A percentile compares a stretch with the other conserved stretches of the same genome.
phyloP scores from a whole-genome alignment of 1,140 invertebrate species.

The Saxidomus purpurata region DNA sequence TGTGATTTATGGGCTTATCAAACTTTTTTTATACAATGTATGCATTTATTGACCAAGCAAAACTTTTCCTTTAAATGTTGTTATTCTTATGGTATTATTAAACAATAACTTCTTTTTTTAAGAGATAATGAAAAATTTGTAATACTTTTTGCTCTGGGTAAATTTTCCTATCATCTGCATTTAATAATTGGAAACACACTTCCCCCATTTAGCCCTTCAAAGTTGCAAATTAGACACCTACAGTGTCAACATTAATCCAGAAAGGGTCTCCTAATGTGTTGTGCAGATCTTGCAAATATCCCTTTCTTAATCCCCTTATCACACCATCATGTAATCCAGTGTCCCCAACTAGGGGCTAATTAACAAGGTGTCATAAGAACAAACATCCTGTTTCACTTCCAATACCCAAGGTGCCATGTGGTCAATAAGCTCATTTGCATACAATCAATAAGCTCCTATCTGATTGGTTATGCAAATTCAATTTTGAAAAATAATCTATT shows the following conservation, averaged over 20 bases:
- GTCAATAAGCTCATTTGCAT: not conserved
- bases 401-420: constrained; percentile 35
- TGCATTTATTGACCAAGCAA: too few species aligned
- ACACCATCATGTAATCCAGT: constrained; percentile 29
- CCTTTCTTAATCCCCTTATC: constrained; percentile 26
- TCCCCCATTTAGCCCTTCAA: not conserved
- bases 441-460: not conserved
- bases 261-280: constrained; percentile 22
- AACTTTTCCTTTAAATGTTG: too few species aligned
- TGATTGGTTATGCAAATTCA: constrained; percentile 19
- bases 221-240: constrained; percentile 29
- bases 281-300: constrained; percentile 8
- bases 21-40: too few species aligned
- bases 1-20: too few species aligned
- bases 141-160: too few species aligned
- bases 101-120: too few species aligned
- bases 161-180: not conserved
- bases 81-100: too few species aligned
- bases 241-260: constrained; percentile 39
- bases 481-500: not conserved
- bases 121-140: too few species aligned
- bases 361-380: constrained; percentile 52
- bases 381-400: constrained; percentile 36
- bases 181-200: not conserved
- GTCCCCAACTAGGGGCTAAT: constrained; percentile 40